A percentile compares a stretch with the other conserved stretches of the same genome.
Evolutionary conservation across 1,140 invertebrate genomes (phyloP).

Genomic region (Bombus superbus): DNA sequence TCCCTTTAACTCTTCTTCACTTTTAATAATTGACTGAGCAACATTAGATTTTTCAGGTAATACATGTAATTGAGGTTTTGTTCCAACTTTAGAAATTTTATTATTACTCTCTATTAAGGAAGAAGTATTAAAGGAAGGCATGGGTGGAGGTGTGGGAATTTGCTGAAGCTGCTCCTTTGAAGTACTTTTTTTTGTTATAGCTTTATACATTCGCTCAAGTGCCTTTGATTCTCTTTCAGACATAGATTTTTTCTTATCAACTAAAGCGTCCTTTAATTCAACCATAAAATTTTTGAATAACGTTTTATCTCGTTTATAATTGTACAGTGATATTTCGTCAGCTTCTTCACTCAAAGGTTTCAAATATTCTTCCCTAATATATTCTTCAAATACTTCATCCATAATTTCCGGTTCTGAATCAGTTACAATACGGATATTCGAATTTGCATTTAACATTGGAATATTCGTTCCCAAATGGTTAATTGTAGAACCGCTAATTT

Average conservation of each 20-base stretch:
- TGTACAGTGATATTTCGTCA: conserved; percentile 62
- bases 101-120: not conserved
- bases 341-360: conserved; percentile 72
- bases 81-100: not conserved
- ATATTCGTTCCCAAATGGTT: conserved; percentile 18
- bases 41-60: not conserved
- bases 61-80: not conserved
- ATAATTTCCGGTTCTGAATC: conserved; percentile 75
- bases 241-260: conserved; percentile 79
- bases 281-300: conserved; percentile 78
- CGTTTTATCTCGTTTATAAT: conserved; percentile 72
- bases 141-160: conserved; percentile 50
- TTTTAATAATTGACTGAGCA: not conserved
- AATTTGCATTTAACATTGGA: conserved; percentile 22
- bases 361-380: conserved; percentile 79
- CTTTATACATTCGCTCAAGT: conserved; percentile 72
- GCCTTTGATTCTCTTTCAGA: conserved; percentile 77
- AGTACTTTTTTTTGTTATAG: conserved; percentile 32
- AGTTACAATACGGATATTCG: conserved; percentile 55
- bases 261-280: conserved; percentile 78
- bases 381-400: conserved; percentile 82
- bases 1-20: not conserved
- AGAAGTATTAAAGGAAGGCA: conserved; percentile 31
- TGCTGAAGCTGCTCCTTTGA: not conserved
- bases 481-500: conserved; percentile 22